These are phyloP conservation scores for Danaus melanippus DNA, from an alignment of 1,140 invertebrate species.

Conservation along the genomic window DNA sequence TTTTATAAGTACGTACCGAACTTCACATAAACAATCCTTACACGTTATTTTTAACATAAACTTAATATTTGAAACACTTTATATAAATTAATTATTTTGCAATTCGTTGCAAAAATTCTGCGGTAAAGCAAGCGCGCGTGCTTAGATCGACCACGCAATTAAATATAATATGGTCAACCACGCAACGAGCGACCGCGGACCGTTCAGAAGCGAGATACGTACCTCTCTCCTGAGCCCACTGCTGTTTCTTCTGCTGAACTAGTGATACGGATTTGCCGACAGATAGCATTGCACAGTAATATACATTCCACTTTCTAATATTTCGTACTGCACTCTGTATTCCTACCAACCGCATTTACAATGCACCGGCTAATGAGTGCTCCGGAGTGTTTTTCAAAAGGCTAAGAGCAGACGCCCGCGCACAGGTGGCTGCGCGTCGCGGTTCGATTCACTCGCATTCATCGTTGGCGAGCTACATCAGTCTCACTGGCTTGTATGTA, in stretches of 20 bases:
- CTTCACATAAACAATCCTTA: no score
- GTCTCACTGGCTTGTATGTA: no score
- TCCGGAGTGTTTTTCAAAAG: slow-evolving; percentile 53
- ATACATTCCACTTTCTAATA: slow-evolving; percentile 66
- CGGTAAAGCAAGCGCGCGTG: slow-evolving; percentile 11
- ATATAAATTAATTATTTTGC: slow-evolving; percentile 8
- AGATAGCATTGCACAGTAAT: slow-evolving; percentile 61
- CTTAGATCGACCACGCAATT: not conserved
- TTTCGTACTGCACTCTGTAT: slow-evolving; percentile 57
- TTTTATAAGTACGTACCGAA: no score
- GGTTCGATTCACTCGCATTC: slow-evolving; percentile 57
- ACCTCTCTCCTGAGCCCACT: slow-evolving; percentile 85
- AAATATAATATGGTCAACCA: no score
- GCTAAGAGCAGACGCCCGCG: slow-evolving; percentile 43
- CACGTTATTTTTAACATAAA: no score
- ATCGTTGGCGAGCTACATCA: slow-evolving; percentile 34
- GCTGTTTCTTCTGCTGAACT: slow-evolving; percentile 81
- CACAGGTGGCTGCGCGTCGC: slow-evolving; percentile 51
- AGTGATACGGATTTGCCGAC: slow-evolving; percentile 73
- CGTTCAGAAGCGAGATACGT: slow-evolving; percentile 31
- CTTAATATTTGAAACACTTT: no score
- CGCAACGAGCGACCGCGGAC: not conserved
- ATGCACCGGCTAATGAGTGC: slow-evolving; percentile 61
- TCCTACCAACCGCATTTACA: slow-evolving; percentile 48
- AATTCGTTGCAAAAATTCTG: slow-evolving; percentile 36